Evolutionary conservation across 2,113 vertebrate species (phyloP).

Genomic region (Proteles cristata): DNA sequence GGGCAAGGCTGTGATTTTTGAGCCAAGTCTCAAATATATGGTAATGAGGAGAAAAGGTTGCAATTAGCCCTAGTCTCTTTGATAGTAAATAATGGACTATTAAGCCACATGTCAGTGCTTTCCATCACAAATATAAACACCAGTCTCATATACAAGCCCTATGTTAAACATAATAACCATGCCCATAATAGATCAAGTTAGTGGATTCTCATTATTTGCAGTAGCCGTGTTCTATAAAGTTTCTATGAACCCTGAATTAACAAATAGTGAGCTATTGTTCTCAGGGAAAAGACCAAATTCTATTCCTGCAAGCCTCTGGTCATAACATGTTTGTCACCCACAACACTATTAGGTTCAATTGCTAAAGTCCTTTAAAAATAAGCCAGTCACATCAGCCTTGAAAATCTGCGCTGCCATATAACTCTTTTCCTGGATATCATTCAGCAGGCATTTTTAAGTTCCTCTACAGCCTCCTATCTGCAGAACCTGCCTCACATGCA

Average conservation of each 20-base stretch:
- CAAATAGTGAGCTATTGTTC: not conserved
- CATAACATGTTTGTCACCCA: not conserved
- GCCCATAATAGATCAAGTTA: not conserved
- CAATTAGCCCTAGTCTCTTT: not conserved
- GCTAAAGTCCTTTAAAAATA: not conserved
- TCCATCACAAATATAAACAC: not conserved
- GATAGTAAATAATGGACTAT: not conserved
- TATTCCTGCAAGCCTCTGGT: not conserved
- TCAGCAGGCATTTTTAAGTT: not conserved
- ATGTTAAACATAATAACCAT: not conserved
- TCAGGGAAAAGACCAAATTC: not conserved
- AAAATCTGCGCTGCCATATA: not conserved
- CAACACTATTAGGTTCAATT: not conserved
- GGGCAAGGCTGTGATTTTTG: not conserved
- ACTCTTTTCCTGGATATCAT: not conserved
- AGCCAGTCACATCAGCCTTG: not conserved
- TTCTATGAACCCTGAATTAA: not conserved
- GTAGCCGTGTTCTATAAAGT: not conserved
- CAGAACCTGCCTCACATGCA: not conserved
- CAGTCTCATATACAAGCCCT: not conserved
- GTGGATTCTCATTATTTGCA: not conserved
- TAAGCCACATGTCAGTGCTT: not conserved
- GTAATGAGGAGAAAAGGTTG: not conserved
- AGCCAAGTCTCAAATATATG: not conserved
- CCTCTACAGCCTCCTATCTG: not conserved